phyloP scores from a whole-genome alignment of 2,797 vertebrate species.

The Myripristis murdjan region DNA sequence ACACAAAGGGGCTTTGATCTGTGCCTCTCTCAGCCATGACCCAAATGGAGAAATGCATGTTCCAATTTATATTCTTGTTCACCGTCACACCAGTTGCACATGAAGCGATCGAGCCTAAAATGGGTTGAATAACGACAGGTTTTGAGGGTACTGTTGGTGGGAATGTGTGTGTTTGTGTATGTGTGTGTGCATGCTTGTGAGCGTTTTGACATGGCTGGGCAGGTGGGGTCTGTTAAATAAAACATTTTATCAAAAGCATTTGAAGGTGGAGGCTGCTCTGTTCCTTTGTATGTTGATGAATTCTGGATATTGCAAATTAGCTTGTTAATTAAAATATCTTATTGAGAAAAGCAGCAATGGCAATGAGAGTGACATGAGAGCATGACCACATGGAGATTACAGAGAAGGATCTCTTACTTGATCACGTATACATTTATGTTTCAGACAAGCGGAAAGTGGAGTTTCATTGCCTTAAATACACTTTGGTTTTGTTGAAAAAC shows the following conservation, averaged over 20 bases:
- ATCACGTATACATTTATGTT: constrained; percentile 5
- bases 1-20: constrained; percentile 86
- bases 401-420: neutral
- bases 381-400: constrained; percentile 38
- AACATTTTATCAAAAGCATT: constrained; percentile 79
- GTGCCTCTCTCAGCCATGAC: constrained; percentile 67
- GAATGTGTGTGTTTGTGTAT: constrained; percentile 1
- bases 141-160: constrained; percentile 5
- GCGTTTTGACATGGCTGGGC: constrained; percentile 21
- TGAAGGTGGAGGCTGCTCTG: constrained; percentile 57
- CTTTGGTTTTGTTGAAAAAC: constrained; percentile 20
- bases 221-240: constrained; percentile 75
- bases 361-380: constrained; percentile 54
- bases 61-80: constrained; percentile 65
- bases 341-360: constrained; percentile 55
- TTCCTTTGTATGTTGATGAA: constrained; percentile 68
- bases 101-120: constrained; percentile 50
- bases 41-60: constrained; percentile 73
- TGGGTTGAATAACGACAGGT: constrained; percentile 44
- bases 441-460: neutral
- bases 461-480: constrained; percentile 17
- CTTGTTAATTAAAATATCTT: constrained; percentile 83
- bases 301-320: constrained; percentile 83
- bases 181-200: neutral
- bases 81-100: constrained; percentile 67